Conservation (phyloP, 2,113 vertebrate species). For the Pelobates fuscus region DNA sequence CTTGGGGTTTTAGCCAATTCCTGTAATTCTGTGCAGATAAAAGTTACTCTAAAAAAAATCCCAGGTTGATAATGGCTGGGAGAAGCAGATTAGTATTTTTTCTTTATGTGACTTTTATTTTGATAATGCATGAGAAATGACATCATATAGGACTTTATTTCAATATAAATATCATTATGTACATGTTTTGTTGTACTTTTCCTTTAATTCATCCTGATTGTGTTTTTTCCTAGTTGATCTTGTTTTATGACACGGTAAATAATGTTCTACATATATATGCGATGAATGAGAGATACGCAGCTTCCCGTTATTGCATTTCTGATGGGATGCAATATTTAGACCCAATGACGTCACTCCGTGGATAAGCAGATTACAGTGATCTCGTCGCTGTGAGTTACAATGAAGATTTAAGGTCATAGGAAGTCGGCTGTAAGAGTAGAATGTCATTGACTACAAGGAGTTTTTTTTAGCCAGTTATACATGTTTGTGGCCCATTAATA, state of each 20-base stretch:
- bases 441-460: neutral
- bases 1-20: no score
- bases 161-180: no score
- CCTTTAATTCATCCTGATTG: neutral
- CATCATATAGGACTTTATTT: no score
- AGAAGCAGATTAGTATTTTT: no score
- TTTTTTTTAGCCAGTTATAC: no score
- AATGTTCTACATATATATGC: neutral
- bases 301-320: neutral
- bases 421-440: neutral
- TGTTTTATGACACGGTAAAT: neutral
- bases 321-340: constrained; percentile 4
- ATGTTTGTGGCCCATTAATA: no score
- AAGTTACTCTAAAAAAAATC: no score
- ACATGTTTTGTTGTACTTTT: no score
- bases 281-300: neutral
- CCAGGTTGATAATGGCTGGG: no score
- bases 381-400: constrained; percentile 1
- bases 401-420: constrained; percentile 2
- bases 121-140: no score
- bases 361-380: constrained; percentile 23
- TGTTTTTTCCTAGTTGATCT: neutral
- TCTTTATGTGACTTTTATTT: no score
- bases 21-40: no score
- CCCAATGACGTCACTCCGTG: constrained; percentile 5